Evolutionary conservation across 2,113 vertebrate species (phyloP).

Genomic region (Saccopteryx leptura): DNA sequence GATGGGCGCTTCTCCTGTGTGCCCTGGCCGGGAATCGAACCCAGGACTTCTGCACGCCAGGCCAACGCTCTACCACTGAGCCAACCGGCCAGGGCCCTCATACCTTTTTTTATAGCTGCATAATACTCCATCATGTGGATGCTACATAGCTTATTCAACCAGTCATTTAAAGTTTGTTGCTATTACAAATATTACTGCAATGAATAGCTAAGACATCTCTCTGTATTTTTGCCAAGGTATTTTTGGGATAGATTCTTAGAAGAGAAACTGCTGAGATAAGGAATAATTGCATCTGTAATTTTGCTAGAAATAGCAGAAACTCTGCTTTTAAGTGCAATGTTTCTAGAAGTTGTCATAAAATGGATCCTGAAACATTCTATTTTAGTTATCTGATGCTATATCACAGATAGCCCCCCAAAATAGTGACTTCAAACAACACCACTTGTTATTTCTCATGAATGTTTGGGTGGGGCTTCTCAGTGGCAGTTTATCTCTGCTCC

Average conservation of each 20-base stretch:
- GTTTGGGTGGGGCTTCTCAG: background rate
- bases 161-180: constrained; percentile 1
- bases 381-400: constrained; percentile 28
- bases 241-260: too few species aligned
- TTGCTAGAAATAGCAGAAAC: background rate
- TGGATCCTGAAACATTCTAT: background rate
- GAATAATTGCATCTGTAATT: constrained; percentile 16
- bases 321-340: constrained; percentile 39
- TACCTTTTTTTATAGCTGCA: background rate
- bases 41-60: too few species aligned
- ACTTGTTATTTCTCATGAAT: background rate
- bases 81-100: too few species aligned
- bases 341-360: constrained; percentile 54
- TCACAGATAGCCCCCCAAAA: background rate
- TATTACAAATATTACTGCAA: background rate
- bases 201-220: background rate
- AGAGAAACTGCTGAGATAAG: background rate
- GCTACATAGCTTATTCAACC: background rate
- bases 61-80: too few species aligned
- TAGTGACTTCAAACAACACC: background rate
- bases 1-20: too few species aligned
- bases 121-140: background rate
- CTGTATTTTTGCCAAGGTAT: constrained; percentile 31
- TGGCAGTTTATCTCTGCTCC: background rate
- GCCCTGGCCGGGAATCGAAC: too few species aligned